phyloP scores from a whole-genome alignment of 2,888 invertebrate genomes.

The Drosophila paranaensis region DNA sequence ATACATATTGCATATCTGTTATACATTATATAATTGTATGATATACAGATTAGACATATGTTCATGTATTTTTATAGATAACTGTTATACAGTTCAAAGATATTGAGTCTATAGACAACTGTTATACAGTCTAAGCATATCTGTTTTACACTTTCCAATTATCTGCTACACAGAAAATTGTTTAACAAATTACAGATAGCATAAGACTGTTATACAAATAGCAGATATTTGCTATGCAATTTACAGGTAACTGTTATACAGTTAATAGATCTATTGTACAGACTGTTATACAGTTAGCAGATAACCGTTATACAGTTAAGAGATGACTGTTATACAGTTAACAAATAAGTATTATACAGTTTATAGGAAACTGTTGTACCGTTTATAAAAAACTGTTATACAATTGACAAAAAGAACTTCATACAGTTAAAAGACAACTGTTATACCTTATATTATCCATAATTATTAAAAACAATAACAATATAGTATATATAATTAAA shows the following conservation, averaged over 20 bases:
- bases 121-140: background rate
- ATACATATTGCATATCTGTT: too few species aligned
- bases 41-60: too few species aligned
- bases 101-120: too few species aligned
- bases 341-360: background rate
- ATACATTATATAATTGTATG: too few species aligned
- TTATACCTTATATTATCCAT: background rate
- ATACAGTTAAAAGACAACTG: background rate
- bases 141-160: background rate
- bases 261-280: background rate
- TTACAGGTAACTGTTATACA: background rate
- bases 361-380: background rate
- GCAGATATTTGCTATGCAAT: background rate
- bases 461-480: background rate
- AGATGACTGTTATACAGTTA: background rate
- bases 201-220: background rate
- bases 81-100: background rate
- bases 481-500: background rate
- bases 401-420: too few species aligned
- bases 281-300: background rate
- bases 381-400: background rate
- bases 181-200: too few species aligned
- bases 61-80: background rate
- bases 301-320: background rate
- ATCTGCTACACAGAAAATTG: too few species aligned